Conservation (phyloP, 2,888 invertebrate genomes). For the Tenthredo livida region DNA sequence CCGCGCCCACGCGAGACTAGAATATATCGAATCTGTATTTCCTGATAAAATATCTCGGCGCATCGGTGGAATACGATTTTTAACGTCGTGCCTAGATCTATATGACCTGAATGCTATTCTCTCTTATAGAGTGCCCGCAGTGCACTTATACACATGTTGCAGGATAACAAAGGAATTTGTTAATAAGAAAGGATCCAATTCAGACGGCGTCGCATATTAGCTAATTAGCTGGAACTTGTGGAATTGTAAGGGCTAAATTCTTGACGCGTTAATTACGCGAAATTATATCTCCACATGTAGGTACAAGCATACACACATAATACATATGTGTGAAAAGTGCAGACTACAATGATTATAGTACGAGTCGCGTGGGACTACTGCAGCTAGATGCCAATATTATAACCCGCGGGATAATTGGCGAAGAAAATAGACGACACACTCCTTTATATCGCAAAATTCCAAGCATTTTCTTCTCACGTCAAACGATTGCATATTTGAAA, state of each 20-base stretch:
- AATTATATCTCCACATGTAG: neutral
- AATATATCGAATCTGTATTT: slow-evolving; percentile 46
- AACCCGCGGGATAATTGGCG: too few relatives aligned
- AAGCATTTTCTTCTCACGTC: too few relatives aligned
- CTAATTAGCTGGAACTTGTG: slow-evolving; percentile 42
- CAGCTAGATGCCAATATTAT: neutral
- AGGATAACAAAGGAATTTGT: slow-evolving; percentile 20
- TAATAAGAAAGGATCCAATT: slow-evolving; percentile 42
- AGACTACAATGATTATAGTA: neutral
- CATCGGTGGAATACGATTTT: neutral
- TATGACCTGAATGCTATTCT: neutral
- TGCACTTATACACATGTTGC: neutral
- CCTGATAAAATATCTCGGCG: slow-evolving; percentile 42
- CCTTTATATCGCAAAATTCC: too few relatives aligned
- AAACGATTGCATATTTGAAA: too few relatives aligned
- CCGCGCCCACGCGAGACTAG: slow-evolving; percentile 21
- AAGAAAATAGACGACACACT: too few relatives aligned
- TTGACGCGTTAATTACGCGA: slow-evolving; percentile 32
- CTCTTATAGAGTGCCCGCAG: neutral
- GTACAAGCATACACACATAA: too few relatives aligned
- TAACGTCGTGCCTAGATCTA: neutral
- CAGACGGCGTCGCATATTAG: slow-evolving; percentile 11
- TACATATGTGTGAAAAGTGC: neutral
- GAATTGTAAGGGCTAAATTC: slow-evolving; percentile 32
- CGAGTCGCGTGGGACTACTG: neutral